Percentiles rank a stretch among this genome's conserved stretches.
Evolutionary conservation across 2,888 invertebrate genomes (phyloP).

Genomic region (Eupithecia inturbata): DNA sequence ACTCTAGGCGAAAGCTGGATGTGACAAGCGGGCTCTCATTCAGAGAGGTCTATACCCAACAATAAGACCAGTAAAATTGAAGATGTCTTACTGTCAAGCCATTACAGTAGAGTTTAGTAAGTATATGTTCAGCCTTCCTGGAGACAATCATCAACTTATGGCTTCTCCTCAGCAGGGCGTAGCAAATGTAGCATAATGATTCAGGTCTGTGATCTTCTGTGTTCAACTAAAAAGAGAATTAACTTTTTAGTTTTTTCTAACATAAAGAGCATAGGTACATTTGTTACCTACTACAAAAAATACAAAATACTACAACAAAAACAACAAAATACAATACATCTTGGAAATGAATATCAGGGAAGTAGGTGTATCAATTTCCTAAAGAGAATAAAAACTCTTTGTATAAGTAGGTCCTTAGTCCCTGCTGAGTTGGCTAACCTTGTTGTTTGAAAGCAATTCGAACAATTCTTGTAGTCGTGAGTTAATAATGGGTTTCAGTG

Average conservation of each 20-base stretch:
- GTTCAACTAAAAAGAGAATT: slow-evolving; percentile 23
- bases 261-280: not conserved
- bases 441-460: slow-evolving; percentile 27
- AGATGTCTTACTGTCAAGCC: slow-evolving; percentile 21
- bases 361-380: not conserved
- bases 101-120: slow-evolving; percentile 20
- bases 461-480: slow-evolving; percentile 21
- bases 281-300: no score
- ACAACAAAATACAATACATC: no score
- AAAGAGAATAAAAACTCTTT: not conserved
- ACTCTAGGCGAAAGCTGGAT: no score
- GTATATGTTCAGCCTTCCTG: slow-evolving; percentile 25
- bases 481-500: slow-evolving; percentile 20
- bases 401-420: not conserved
- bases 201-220: slow-evolving; percentile 25
- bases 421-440: slow-evolving; percentile 9
- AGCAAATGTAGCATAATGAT: slow-evolving; percentile 28
- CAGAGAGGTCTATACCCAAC: no score
- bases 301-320: no score
- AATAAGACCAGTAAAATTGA: no score
- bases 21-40: no score
- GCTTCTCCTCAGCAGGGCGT: slow-evolving; percentile 21
- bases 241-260: not conserved
- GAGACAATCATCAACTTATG: slow-evolving; percentile 25
- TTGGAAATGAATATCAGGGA: not conserved